Evolutionary conservation across 1,140 invertebrate genomes (phyloP), one percentile per base, ranked within the genome.

Genomic region (Drosophila sechellia): DNA sequence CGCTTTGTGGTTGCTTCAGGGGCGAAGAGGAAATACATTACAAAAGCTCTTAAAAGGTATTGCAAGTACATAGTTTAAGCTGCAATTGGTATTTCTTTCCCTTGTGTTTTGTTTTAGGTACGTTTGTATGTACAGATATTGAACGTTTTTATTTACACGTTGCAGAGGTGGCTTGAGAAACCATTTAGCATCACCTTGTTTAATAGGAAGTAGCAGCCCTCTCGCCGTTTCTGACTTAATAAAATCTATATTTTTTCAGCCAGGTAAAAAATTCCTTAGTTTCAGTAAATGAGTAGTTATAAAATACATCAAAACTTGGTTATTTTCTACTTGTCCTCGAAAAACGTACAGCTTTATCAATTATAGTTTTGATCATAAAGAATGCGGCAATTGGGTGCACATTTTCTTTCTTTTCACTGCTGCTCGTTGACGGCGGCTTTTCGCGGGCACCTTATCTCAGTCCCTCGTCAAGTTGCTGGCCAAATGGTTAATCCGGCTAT

Each of bases 321-420:
- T 13, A 31, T 42, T 57, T 22, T 42, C 25, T 31, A 31, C 25
- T 20, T n/a, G 5, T 15, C 31, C 22, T 50, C 12, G 27, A 35
- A 31, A 12, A 42, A 55, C 6, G n/a, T 58, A 61, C 10, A 42
- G 5, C 12, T 20, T 57, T 22, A 61, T 61, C 53, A 42, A 58
- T 31, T 50, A 13, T 39, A 20, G 12, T 22, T 58, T 3, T 50
- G 27, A 45, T 72, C 40, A 73, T 73, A 57, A 71, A 45, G 56
- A 60, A 49, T 27, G 58, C 25, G 49, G 45, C 55, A 50, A 59
- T 39, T 17, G 69, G 31, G 48, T 48, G 48, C 42, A 58, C 49
- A 48, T 72, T 72, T 73, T 52, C 42, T 72, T 73, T 60, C 43
- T 71, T 69, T 89, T 87, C 84, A 87, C 84, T 83, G 84, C 84